Evolutionary conservation across 1,140 invertebrate species (phyloP), one percentile per base, ranked within the genome.

Genomic region (Aethina tumida): DNA sequence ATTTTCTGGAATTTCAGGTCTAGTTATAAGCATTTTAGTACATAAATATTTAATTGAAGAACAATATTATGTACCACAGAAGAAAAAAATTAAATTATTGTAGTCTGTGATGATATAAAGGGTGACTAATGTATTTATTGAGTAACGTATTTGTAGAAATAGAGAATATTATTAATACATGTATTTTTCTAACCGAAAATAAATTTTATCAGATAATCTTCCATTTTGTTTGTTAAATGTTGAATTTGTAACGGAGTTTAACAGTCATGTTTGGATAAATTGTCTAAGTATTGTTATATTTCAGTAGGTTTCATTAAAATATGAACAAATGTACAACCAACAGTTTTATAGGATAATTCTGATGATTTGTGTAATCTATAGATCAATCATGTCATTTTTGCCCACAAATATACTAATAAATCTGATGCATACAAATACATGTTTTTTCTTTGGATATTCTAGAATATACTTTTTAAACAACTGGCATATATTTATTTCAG

Each of bases 51-150:
- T n/a, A n/a, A n/a, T n/a, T n/a, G n/a, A n/a, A n/a, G n/a, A n/a
- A n/a, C n/a, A n/a, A n/a, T n/a, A n/a, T n/a, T 6, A 21, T 25
- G 31, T 40, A 40, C 36, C 26, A 32, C 42, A 37, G 41, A 38
- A 54, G 47, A 49, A 52, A 46, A 39, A 39, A 30, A 21, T 40
- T 41, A 56, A 56, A 50, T 54, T 53, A 56, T 55, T 57, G 57
- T 57, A 59, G 55, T 59, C 57, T 59, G 57, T 59, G 57, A 59
- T 59, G 53, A 56, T 48, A 47, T 45, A 50, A 56, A 59, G 53
- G 57, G 57, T 59, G 57, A 57, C 57, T 59, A 58, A 56, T 46
- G 46, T 55, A 56, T 58, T 58, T 58, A 58, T 58, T 58, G 47
- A 54, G 50, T 52, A 52, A 49, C 38, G 44, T 55, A 51, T 43